Base-by-base conservation (phyloP, 2,888 invertebrate species). In the Zootermopsis nevadensis region DNA sequence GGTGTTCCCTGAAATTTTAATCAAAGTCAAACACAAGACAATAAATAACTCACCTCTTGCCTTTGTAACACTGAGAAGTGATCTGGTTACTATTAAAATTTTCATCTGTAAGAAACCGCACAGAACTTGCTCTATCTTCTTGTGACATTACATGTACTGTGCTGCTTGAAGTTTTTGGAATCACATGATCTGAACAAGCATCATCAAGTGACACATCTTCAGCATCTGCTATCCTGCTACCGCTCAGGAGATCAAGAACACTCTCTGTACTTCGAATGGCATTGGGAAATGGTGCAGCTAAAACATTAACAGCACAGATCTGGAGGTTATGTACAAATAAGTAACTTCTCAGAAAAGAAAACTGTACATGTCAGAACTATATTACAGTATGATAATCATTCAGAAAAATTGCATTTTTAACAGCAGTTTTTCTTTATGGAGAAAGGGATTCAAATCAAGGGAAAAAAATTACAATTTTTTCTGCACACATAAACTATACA, bases 201-300 rank as follows among this genome's bases (percentile, higher is more conserved):
- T 30, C 22, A 31, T 69, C 19, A 31, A 22, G 33, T 19, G 69
- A 31, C 19, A 2, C 6, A 31, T 33, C 31, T 2, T 7, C 22
- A 38, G 24, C n/a, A 74, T 8, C n/a, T 38, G 31, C 38, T 74
- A 24, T 15, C 2, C 33, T 24, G 12, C 38, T 35, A 12, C 33
- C 74, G n/a, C 74, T 74, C n/a, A 74, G 27, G 22, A 74, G 24
- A 38, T 74, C 38, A n/a, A 74, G 74, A 74, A 74, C 38, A 30
- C n/a, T 74, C 38, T 4, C 38, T 74, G 74, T 74, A 10, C 38
- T 74, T 12, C 74, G 74, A 38, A 74, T 38, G 8, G 74, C 74
- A 74, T 74, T 74, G 8, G 74, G 74, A 74, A 74, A 74, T 33
- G 15, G 69, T 31, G 69, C 69, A 33, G 10, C 31, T 69, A 33